Base-by-base conservation (phyloP, 2,888 invertebrate species). In the Lepidochitona cinerea region DNA sequence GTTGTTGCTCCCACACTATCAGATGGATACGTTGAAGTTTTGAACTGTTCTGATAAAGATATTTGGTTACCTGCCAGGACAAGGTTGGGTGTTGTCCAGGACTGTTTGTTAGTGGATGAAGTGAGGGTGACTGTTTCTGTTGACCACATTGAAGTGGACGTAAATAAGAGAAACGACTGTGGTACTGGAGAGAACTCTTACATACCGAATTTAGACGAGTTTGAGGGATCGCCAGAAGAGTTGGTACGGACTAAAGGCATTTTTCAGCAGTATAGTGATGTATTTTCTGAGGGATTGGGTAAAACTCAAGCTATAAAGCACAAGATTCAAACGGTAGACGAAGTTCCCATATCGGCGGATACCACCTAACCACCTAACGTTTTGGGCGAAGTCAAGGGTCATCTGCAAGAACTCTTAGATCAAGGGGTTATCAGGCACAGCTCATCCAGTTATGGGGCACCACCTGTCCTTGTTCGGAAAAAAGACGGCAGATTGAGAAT, bases 381-480 rank as follows among this genome's bases (percentile, higher is more conserved):
- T 37, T n/a, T 54, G 71, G 23, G 71, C 71, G 66, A 72, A 69
- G 0, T 37, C 69, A 49, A 14, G 35, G 7, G 67, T n/a, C n/a
- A 75, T 29, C 66, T 78, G 5, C n/a, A 74, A 9, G 68, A 64
- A 4, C 35, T 79, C 59, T 41, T 81, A 32, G 53, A 69, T 0
- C 54, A 54, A 54, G 54, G 54, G 9, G 23, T 54, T 7, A 23
- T 54, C 23, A 12, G 54, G 7, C 54, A 54, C 23, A 54, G 54
- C 23, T 54, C n/a, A n/a, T 54, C 54, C 12, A 74, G 75, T 49
- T 76, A 77, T 6, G 81, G 74, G 54, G 76, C 77, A 14, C 76
- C 79, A 26, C 79, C 81, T 1, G 79, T 78, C 18, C n/a, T 79
- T 9, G 75, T 81, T 0, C 1, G 67, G 9, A 81, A 81, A 68